Conservation (phyloP, 2,113 vertebrate species). For the Amphiprion percula region DNA sequence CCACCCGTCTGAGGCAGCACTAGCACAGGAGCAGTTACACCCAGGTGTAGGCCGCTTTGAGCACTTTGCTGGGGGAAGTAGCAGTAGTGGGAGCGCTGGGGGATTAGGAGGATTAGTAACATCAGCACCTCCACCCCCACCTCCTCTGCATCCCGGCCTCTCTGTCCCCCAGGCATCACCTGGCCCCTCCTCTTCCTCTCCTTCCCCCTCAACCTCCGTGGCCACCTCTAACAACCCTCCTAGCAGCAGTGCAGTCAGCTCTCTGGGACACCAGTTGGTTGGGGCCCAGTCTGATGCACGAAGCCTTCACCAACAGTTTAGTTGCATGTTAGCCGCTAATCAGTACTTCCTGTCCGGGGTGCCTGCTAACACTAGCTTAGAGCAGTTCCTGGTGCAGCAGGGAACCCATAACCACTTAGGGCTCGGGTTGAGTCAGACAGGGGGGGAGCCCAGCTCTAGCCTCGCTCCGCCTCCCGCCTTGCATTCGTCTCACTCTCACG, state of each 20-base stretch:
- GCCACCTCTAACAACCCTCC: conserved; percentile 84
- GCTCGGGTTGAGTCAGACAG: conserved; percentile 83
- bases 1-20: conserved; percentile 86
- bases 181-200: conserved; percentile 85
- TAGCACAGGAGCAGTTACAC: conserved; percentile 87
- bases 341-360: conserved; percentile 89
- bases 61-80: conserved; percentile 86
- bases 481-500: conserved; percentile 85
- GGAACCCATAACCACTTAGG: conserved; percentile 87
- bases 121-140: conserved; percentile 86
- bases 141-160: conserved; percentile 86
- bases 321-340: conserved; percentile 89
- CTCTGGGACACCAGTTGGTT: conserved; percentile 85
- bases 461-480: conserved; percentile 85
- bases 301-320: conserved; percentile 89
- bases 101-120: conserved; percentile 86
- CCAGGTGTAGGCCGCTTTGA: conserved; percentile 86
- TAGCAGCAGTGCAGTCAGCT: conserved; percentile 86
- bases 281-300: conserved; percentile 87
- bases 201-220: conserved; percentile 86
- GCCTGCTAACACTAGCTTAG: conserved; percentile 86
- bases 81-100: conserved; percentile 83
- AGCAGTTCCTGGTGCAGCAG: conserved; percentile 88
- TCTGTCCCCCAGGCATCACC: conserved; percentile 85
- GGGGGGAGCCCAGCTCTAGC: conserved; percentile 80